Base-by-base conservation (phyloP, 2,888 invertebrate species). In the Arrhopalites spinosus region DNA sequence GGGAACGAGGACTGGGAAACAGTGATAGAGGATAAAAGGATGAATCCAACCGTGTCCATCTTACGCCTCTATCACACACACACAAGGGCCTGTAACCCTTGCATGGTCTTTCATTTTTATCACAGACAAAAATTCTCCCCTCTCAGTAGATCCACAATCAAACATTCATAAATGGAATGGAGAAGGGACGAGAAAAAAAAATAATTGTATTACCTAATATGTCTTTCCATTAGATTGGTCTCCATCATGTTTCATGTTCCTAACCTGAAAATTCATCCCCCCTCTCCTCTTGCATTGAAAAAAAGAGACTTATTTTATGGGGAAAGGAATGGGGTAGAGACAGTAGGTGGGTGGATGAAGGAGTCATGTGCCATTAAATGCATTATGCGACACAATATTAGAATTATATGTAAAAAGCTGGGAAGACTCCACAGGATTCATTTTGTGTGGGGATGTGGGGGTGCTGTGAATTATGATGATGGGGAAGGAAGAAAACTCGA, bases 381-480 rank as follows among this genome's bases (percentile, higher is more conserved):
- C 27, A 63, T 63, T 36, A 36, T 36, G 36, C 36, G 36, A 36
- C 36, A 36, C 36, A 36, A 36, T 36, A 36, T 36, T 36, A 36
- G 36, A 36, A 11, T 36, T 36, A 36, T 36, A 11, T 36, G 11
- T 36, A 11, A 29, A 63, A 30, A 63, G 27, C 29, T 29, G 27
- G 29, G 59, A 23, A n/a, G n/a, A n/a, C n/a, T n/a, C n/a, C n/a
- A n/a, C 25, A 59, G 63, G 63, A 63, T 63, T 63, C 63, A 63
- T 63, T 63, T 63, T 36, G 36, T 36, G 36, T 36, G 36, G 27
- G 27, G 27, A 27, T 30, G 29, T 27, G 20, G 68, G 50, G 68
- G 68, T 27, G 68, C 68, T 68, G 45, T 68, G 68, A 68, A 50
- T 68, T 68, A 68, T 68, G 68, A 29, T 68, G 36, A 11, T 3